Base-by-base conservation (phyloP, 1,140 invertebrate genomes). In the Agraylea sexmaculata region DNA sequence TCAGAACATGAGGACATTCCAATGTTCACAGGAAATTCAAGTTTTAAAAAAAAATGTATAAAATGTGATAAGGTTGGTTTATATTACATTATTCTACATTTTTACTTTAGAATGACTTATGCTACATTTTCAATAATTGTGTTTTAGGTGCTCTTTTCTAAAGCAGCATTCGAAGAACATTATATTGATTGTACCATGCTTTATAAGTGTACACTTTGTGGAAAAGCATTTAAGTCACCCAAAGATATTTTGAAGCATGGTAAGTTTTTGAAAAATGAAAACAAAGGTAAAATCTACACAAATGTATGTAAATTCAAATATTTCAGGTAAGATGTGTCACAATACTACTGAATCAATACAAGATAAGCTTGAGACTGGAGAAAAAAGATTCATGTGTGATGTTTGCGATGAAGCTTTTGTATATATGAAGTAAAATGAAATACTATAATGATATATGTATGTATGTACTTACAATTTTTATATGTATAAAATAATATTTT, bases 141-240 rank as follows among this genome's bases (percentile, higher is more conserved):
- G 19, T 18, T 23, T 33, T 10, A 47, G 33, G 17, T 4, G 17
- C 3, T 5, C 28, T 29, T 41, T 29, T 32, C 25, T 29, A 13
- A 35, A 29, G 1, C 46, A 45, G n/a, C n/a, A 25, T 31, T 50
- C 16, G 18, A 18, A 11, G 22, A 19, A 18, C 48, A 50, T 18
- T 27, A 30, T 10, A 51, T 53, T 42, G 61, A 62, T 50, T 44
- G 52, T 11, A 25, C 7, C 15, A 56, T 66, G 27, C 74, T 74
- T 0, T 74, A 70, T 52, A 56, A 66, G 34, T 78, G 75, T 51
- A 52, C 56, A 15, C 50, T 66, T 10, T 78, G 75, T 52, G 64
- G 60, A 41, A 71, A 71, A 45, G 63, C 65, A 2, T 77, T 76
- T 52, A 54, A 56, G 32, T 57, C 58, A 42, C 50, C 56, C 21